Evolutionary conservation across 2,113 vertebrate species (phyloP), one percentile per base, ranked within the genome.

Genomic region (Cyphomyrus plagiostoma): DNA sequence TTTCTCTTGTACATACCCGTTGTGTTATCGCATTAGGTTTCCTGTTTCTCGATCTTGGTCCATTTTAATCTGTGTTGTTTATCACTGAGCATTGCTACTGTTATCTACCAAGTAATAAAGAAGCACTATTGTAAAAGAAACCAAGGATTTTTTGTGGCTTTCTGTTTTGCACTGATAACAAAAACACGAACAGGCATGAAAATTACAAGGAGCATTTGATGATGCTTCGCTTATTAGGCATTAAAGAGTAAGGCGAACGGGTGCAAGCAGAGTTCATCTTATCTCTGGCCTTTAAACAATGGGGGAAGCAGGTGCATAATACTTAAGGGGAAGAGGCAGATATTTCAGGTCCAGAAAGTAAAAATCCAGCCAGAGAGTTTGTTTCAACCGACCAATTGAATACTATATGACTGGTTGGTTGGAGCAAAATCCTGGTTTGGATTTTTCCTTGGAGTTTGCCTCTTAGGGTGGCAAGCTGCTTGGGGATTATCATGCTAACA

Each of bases 1-100:
- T 80, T 48, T 52, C 39, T 87, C 89, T n/a, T 87, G 89, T 90
- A 87, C 30, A 90, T 90, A 87, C 4, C 21, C 15, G 70, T 45
- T 30, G 62, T 42, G 84, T 87, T 80, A 30, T 48, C 4, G 85
- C 35, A 89, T 83, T 49, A 48, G 35, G 10, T 89, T 19, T 62
- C 77, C 77, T 26, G 35, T 45, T 77, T 48, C 62, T 45, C 70
- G n/a, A 19, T 50, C 62, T 45, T 10, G 45, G 89, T 86, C 52
- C n/a, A 49, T 48, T 74, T 87, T 50, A 50, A 45, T 70, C 56
- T 86, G 53, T 66, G 8, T 11, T 50, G 85, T 80, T 89, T 62
- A 77, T 50, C n/a, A 48, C 48, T 3, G 35, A 87, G 21, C 49
- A 77, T 87, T 74, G 26, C n/a, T 48, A 35, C 83, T 86, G 56